Evolutionary conservation across 2,113 vertebrate species (phyloP), one percentile per base, ranked within the genome.

Genomic region (Tursiops truncatus): DNA sequence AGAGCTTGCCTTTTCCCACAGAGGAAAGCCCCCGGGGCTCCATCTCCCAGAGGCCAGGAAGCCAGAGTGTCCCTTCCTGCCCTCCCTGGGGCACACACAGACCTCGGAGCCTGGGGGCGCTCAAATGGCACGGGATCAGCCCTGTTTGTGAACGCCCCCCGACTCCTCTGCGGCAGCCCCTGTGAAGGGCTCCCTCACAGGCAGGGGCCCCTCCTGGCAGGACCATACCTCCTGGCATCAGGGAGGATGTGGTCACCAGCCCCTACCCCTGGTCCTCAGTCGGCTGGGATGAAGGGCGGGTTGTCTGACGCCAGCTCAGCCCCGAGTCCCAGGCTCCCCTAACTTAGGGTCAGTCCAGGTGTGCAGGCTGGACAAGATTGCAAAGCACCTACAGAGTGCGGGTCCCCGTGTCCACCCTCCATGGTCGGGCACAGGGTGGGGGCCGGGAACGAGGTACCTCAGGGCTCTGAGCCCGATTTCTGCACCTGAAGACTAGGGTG

Each of bases 191-290:
- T 60, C 53, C 18, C 7, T 4, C 6, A 60, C 28, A 1, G 23
- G 20, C 8, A 3, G 53, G 26, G 56, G 71, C 5, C 0, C 56
- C 38, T 47, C 41, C 71, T 26, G 20, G 58, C 31, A 76, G 14
- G 26, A 41, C 7, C 50, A 3, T 2, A 36, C 14, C 47, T 86
- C n/a, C 13, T 8, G 5, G 18, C 3, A 1, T 41, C 53, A 15
- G 17, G 28, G 41, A 33, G 68, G 86, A 38, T 11, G 20, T 6
- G 20, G 53, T 41, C 26, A 10, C 68, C 53, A 33, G 68, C 28
- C 36, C 18, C 70, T 17, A 31, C 0, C 0, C 68, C 20, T 33
- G 20, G 28, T 44, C 11, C 41, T 36, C 2, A 0, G 8, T 21
- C 86, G 25, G 68, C 25, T 2, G 17, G 53, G 36, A 60, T 15